phyloP scores from a whole-genome alignment of 1,140 invertebrate species.

The Atta colombica region DNA sequence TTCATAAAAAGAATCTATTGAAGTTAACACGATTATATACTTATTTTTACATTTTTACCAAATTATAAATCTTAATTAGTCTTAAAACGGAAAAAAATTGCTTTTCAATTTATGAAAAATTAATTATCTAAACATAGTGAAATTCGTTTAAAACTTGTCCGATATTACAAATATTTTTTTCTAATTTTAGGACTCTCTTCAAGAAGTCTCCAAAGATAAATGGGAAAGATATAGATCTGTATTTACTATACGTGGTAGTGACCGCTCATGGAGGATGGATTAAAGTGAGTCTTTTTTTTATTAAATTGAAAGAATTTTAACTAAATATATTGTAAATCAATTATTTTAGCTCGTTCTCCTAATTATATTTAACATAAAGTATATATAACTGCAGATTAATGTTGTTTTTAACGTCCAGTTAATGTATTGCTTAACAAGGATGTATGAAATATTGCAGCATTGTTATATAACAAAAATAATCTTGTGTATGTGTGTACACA shows the following conservation, averaged over 20 bases:
- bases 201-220: slow-evolving; percentile 93
- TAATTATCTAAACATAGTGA: not conserved
- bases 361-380: slow-evolving; percentile 6
- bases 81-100: not conserved
- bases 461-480: not conserved
- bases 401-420: slow-evolving; percentile 10
- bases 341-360: not conserved
- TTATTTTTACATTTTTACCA: not conserved
- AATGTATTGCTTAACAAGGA: slow-evolving; percentile 17
- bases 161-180: slow-evolving; percentile 30
- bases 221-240: slow-evolving; percentile 96
- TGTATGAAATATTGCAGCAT: not conserved
- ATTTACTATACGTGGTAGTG: slow-evolving; percentile 95
- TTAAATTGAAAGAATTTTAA: slow-evolving; percentile 20
- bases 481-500: not conserved
- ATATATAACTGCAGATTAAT: not conserved
- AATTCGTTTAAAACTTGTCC: not conserved
- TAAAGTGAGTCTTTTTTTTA: slow-evolving; percentile 90
- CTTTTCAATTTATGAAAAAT: not conserved
- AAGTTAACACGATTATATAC: not conserved
- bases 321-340: not conserved
- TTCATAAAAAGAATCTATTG: not conserved
- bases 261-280: slow-evolving; percentile 96
- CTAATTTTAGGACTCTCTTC: slow-evolving; percentile 91
- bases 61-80: not conserved